Percentiles rank a stretch among this genome's conserved stretches.
Evolutionary conservation across 2,113 vertebrate genomes (phyloP).

Genomic region (Potamarius usumacintae): DNA sequence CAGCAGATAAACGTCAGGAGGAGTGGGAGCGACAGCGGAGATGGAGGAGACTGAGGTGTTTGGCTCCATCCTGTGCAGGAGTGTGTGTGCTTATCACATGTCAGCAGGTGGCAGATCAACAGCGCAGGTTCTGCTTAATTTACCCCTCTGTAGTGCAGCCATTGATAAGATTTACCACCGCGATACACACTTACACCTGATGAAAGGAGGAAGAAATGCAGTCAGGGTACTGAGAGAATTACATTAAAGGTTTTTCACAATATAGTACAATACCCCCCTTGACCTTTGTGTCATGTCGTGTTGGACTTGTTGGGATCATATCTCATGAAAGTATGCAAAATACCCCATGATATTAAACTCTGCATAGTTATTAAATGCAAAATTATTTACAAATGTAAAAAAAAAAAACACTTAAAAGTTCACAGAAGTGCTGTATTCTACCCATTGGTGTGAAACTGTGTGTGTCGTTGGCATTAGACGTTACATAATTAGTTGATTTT

Average conservation of each 20-base stretch:
- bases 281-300: neutral
- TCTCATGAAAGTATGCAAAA: neutral
- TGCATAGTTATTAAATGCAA: no score
- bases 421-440: neutral
- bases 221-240: neutral
- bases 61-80: conserved; percentile 19
- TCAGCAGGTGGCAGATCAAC: conserved; percentile 42
- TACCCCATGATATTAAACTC: neutral
- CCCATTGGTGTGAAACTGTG: neutral
- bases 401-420: no score
- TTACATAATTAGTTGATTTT: neutral
- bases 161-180: conserved; percentile 34
- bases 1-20: neutral
- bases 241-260: neutral
- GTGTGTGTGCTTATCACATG: conserved; percentile 37
- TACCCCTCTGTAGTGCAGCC: conserved; percentile 23
- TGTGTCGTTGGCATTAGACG: neutral
- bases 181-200: conserved; percentile 16
- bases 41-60: neutral
- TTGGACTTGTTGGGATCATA: neutral
- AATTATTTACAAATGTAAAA: no score
- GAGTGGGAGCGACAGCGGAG: conserved; percentile 7
- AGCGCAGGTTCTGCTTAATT: conserved; percentile 32
- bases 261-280: no score
- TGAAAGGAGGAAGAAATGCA: conserved; percentile 9